Evolutionary conservation across 2,888 invertebrate species (phyloP), one percentile per base, ranked within the genome.

Genomic region (Apocheima hispidaria): DNA sequence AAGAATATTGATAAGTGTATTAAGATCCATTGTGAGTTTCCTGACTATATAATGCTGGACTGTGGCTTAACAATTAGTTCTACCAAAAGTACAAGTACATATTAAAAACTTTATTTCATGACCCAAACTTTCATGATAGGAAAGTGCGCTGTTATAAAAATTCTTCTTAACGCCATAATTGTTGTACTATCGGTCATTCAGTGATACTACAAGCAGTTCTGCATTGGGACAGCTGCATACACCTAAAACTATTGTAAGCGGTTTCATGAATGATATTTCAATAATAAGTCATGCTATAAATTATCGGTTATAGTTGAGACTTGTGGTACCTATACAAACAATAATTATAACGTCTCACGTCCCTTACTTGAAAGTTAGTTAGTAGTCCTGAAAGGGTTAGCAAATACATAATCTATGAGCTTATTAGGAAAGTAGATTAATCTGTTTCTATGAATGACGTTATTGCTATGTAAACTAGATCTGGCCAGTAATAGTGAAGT

Each of bases 141-240:
- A 20, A 40, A 30, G n/a, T 28, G 14, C n/a, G 10, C 30, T 14
- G 10, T 38, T 21, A 21, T 40, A 20, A 40, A 40, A 9, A 21
- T 38, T n/a, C 20, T 40, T 41, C 21, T 16, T 36, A 36, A 26
- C 43, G 14, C 21, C 43, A 43, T 51, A 44, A 50, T 50, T 57
- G 40, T 48, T 40, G 48, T 56, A 21, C 26, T 33, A 14, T 20
- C 20, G 43, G 20, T 30, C 20, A 40, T 40, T 41, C 41, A 30
- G 14, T 49, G 41, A 28, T 21, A 12, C 35, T 41, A 35, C 16
- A 28, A 44, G 28, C 10, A 48, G 61, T 36, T 54, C 36, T 43
- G 23, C 53, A 20, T 59, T 69, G 67, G 69, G 65, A 65, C 67
- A 69, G 62, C 40, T 56, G 30, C 36, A 50, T 61, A 50, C 69